Conservation (phyloP, 2,113 vertebrate species). For the Craseonycteris thonglongyai region DNA sequence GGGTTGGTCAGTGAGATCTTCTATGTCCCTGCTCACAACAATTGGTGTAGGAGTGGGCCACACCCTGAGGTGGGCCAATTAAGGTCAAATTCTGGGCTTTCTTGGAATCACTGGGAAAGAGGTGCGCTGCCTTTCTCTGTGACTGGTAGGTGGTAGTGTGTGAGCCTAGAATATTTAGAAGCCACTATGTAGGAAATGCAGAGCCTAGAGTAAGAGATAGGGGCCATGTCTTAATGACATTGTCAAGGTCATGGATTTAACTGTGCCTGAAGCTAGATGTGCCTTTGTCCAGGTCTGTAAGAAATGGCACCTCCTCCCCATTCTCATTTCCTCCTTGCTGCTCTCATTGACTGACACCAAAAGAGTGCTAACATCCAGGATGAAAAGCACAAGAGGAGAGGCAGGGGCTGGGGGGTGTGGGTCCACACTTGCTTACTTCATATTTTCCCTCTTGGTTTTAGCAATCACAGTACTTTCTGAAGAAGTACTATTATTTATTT, state of each 20-base stretch:
- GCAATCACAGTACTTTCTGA: constrained; percentile 6
- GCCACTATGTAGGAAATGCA: neutral
- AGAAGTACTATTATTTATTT: neutral
- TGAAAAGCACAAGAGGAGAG: neutral
- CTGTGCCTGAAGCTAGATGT: neutral
- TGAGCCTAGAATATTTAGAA: neutral
- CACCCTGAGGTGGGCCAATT: neutral
- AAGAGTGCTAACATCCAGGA: neutral
- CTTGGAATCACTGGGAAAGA: neutral
- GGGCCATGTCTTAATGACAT: neutral
- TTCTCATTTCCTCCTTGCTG: neutral
- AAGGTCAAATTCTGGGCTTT: neutral
- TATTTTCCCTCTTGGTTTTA: neutral
- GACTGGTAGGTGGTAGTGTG: neutral
- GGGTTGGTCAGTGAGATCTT: neutral
- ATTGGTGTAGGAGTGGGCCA: neutral
- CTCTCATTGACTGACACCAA: neutral
- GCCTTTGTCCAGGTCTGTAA: neutral
- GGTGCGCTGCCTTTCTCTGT: neutral
- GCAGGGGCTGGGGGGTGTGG: too few relatives aligned
- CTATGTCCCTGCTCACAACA: neutral
- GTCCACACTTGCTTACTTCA: neutral
- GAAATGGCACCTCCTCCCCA: neutral
- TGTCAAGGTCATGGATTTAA: neutral
- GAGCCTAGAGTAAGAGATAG: neutral